Evolutionary conservation across 2,888 invertebrate species (phyloP).

Genomic region (Buathra laborator): DNA sequence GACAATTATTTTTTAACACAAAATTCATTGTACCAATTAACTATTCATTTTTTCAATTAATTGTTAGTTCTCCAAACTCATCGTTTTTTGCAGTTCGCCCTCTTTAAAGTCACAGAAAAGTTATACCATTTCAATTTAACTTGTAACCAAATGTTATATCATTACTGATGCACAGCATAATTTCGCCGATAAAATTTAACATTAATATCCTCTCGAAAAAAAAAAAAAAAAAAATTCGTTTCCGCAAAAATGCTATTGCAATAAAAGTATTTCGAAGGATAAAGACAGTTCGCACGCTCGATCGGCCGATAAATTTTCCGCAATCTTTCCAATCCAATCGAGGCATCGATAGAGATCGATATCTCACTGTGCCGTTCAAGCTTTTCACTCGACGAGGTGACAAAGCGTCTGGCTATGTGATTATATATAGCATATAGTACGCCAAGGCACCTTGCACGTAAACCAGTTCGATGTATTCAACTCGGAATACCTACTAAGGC

Average conservation of each 20-base stretch:
- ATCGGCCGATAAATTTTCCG: conserved; percentile 12
- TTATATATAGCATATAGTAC: conserved; percentile 7
- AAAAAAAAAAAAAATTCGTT: neutral
- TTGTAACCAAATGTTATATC: too few species aligned
- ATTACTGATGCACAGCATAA: too few species aligned
- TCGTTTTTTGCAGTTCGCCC: too few species aligned
- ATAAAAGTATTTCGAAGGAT: neutral
- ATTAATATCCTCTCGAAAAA: neutral
- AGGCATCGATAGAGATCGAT: conserved; percentile 37
- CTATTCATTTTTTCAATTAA: too few species aligned
- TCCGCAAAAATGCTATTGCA: neutral
- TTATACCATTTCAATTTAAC: too few species aligned
- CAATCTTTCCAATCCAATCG: conserved; percentile 24
- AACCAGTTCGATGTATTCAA: conserved; percentile 14
- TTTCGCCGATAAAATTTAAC: too few species aligned
- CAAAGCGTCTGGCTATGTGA: conserved; percentile 3
- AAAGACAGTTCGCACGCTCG: conserved; percentile 5
- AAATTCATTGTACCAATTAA: too few species aligned
- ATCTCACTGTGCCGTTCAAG: conserved; percentile 22
- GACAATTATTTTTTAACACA: too few species aligned
- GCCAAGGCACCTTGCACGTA: neutral
- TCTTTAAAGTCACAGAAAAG: too few species aligned
- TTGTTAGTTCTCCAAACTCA: too few species aligned
- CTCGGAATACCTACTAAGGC: conserved; percentile 25
- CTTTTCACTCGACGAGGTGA: conserved; percentile 32